phyloP scores from a whole-genome alignment of 2,797 vertebrate genomes.

The Sarcophilus harrisii region DNA sequence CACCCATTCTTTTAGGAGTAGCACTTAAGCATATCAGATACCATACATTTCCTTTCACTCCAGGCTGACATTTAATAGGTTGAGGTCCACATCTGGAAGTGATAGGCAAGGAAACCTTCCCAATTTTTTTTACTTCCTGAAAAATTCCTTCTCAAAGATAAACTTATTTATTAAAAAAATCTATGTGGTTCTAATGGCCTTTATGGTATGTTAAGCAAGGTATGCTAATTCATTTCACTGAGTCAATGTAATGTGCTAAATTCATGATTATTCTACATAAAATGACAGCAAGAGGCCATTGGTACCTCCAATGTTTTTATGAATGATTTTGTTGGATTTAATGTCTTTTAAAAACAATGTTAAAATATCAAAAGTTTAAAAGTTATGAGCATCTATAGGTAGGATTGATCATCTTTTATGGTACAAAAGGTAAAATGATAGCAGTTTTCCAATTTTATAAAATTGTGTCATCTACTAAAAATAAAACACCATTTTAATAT shows the following conservation, averaged over 20 bases:
- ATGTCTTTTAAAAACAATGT: conserved; percentile 53
- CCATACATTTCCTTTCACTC: conserved; percentile 14
- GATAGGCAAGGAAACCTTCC: conserved; percentile 40
- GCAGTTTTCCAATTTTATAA: conserved; percentile 23
- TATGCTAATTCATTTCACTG: background rate
- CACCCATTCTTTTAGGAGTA: conserved; percentile 50
- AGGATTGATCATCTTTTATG: conserved; percentile 69
- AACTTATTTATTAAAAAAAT: conserved; percentile 25
- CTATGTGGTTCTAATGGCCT: conserved; percentile 31
- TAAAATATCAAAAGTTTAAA: conserved; percentile 51
- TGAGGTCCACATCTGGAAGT: conserved; percentile 53
- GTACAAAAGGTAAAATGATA: background rate
- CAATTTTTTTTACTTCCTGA: conserved; percentile 43
- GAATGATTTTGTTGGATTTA: conserved; percentile 60
- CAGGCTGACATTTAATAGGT: conserved; percentile 5
- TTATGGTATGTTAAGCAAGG: conserved; percentile 22
- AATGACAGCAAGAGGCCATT: background rate
- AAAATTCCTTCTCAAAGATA: conserved; percentile 43
- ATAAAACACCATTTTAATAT: background rate
- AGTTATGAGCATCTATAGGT: conserved; percentile 30
- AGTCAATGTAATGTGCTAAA: conserved; percentile 32
- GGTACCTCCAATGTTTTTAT: conserved; percentile 57
- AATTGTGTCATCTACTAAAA: background rate
- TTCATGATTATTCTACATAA: conserved; percentile 46
- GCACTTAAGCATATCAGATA: background rate